Conservation (phyloP, 2,888 invertebrate species). For the Microctonus brassicae region DNA sequence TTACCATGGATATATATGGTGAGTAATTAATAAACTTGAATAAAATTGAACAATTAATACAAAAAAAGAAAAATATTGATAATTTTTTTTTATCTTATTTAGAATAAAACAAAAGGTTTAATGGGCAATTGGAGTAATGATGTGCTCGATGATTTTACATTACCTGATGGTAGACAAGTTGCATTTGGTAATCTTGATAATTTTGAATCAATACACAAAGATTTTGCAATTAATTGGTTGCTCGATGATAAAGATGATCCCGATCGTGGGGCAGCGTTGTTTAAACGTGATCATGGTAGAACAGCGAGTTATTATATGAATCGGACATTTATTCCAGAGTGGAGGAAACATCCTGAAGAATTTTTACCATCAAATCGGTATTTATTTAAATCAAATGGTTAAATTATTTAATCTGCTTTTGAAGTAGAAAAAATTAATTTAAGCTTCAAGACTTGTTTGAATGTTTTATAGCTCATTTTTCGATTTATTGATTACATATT, state of each 20-base stretch:
- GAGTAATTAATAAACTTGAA: too few relatives aligned
- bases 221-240: slow-evolving; percentile 87
- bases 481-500: too few relatives aligned
- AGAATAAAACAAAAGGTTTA: slow-evolving; percentile 92
- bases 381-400: too few relatives aligned
- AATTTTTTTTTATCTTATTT: slow-evolving; percentile 49
- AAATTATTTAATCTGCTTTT: too few relatives aligned
- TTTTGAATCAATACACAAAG: slow-evolving; percentile 80
- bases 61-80: slow-evolving; percentile 1
- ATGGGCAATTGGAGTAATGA: slow-evolving; percentile 94
- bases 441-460: too few relatives aligned
- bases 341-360: slow-evolving; percentile 77
- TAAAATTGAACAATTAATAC: not conserved
- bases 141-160: slow-evolving; percentile 83
- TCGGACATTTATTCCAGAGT: slow-evolving; percentile 82
- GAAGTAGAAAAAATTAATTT: too few relatives aligned
- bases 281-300: slow-evolving; percentile 83
- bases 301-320: slow-evolving; percentile 88
- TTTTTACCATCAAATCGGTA: slow-evolving; percentile 81
- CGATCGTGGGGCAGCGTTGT: slow-evolving; percentile 82
- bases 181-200: slow-evolving; percentile 75
- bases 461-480: too few relatives aligned
- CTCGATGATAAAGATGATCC: slow-evolving; percentile 82
- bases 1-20: slow-evolving; percentile 91
- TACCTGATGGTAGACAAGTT: slow-evolving; percentile 78